phyloP scores from a whole-genome alignment of 2,113 vertebrate species.

The Hiodon tergisus region DNA sequence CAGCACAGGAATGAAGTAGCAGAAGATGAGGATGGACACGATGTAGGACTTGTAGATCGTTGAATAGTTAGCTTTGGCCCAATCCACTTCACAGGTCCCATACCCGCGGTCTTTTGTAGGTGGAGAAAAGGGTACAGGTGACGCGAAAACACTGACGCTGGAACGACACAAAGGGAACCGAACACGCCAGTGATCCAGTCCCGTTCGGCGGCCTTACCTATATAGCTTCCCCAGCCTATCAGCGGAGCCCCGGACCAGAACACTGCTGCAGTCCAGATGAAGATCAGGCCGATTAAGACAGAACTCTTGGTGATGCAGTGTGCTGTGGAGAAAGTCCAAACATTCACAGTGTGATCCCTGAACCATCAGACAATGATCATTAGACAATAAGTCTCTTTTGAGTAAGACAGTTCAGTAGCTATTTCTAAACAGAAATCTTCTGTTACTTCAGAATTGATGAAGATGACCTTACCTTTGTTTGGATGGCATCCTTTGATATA shows the following conservation, averaged over 20 bases:
- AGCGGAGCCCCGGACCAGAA: slow-evolving; percentile 77
- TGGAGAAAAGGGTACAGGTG: too few relatives aligned
- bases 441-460: neutral
- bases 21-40: slow-evolving; percentile 63
- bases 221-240: slow-evolving; percentile 78
- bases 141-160: too few relatives aligned
- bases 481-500: slow-evolving; percentile 72
- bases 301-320: slow-evolving; percentile 61
- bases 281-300: slow-evolving; percentile 54
- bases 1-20: slow-evolving; percentile 64
- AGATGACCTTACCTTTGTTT: slow-evolving; percentile 53
- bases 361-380: neutral
- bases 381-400: neutral
- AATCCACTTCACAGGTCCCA: slow-evolving; percentile 73
- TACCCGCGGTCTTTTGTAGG: slow-evolving; percentile 60
- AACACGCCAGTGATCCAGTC: too few relatives aligned
- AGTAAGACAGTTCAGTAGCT: neutral
- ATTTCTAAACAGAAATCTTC: neutral
- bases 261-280: slow-evolving; percentile 68
- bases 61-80: slow-evolving; percentile 72
- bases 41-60: slow-evolving; percentile 66
- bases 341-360: neutral
- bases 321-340: slow-evolving; percentile 48
- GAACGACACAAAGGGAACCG: too few relatives aligned
- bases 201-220: slow-evolving; percentile 48